Base-by-base conservation (phyloP, 2,113 vertebrate genomes). In the Austrofundulus limnaeus region DNA sequence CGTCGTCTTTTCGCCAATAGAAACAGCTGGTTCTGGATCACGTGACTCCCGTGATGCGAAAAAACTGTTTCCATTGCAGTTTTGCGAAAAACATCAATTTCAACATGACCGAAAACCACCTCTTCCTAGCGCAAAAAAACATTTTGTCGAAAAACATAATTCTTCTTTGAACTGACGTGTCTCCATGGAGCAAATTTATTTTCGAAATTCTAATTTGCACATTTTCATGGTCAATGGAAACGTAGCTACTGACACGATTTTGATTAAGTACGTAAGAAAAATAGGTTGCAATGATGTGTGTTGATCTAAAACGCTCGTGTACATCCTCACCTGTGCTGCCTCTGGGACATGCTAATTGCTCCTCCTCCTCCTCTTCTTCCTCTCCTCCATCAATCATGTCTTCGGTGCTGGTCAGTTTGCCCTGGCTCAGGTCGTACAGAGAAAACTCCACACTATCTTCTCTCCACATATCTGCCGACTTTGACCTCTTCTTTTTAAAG, bases 401-500 rank as follows among this genome's bases (percentile, higher is more conserved):
- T 87, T 99, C 97, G 0, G 96, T 98, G 93, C 96, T 98, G 8
- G 95, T 98, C 85, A 99, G 82, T 83, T 96, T 95, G 81, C 95
- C 97, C 87, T 98, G 97, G 92, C 97, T 99, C 74, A 98, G 90
- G 87, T 98, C 97, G 0, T 96, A 98, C 37, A 97, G 88, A 0
- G 96, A 98, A 82, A 96, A 96, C 86, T 99, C 97, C 88, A 98
- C 80, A 76, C 96, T 98, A 86, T 98, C 96, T 68, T 99, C 95
- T 0, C 96, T 92, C 96, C 96, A 99, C 93, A 98, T 96, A 89
- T 99, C 97, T 0, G 97, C 97, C 0, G 97, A 99, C 85, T 98
- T 98, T 53, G 96, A 98, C 50, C 96, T 91, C 56, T 98, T 98
- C 91, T 98, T 98, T 90, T 94, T 95, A 73, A 97, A 97, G 84